Conservation (phyloP, 2,797 vertebrate genomes). For the Notamacropus eugenii region DNA sequence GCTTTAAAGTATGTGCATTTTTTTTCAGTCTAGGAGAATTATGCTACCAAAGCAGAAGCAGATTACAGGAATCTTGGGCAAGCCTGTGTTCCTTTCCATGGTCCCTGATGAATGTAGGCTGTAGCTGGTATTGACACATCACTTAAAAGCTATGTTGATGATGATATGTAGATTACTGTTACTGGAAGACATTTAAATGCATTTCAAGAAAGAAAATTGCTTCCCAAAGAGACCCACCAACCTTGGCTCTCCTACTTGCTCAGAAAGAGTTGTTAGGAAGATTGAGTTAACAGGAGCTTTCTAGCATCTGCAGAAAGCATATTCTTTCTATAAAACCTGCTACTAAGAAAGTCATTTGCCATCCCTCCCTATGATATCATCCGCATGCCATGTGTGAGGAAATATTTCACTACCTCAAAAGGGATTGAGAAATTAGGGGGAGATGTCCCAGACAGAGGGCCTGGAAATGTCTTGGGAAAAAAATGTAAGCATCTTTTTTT, state of each 20-base stretch:
- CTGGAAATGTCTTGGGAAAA: not conserved
- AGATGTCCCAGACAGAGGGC: not conserved
- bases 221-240: not conserved
- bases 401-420: not conserved
- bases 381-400: not conserved
- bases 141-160: constrained; percentile 1
- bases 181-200: constrained; percentile 33
- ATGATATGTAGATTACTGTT: constrained; percentile 5
- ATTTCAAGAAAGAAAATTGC: constrained; percentile 8
- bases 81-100: rapidly evolving
- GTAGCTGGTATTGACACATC: rapidly evolving
- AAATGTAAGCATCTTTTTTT: not conserved
- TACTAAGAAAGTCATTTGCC: not conserved
- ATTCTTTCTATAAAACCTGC: not conserved
- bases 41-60: not conserved
- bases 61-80: not conserved
- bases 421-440: not conserved
- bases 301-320: not conserved
- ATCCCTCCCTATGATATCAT: not conserved
- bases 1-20: constrained; percentile 1
- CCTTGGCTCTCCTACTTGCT: not conserved
- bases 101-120: not conserved
- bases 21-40: not conserved
- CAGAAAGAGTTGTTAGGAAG: not conserved
- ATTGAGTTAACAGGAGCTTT: not conserved